phyloP scores from a whole-genome alignment of 2,113 vertebrate species.

The Prinia subflava region DNA sequence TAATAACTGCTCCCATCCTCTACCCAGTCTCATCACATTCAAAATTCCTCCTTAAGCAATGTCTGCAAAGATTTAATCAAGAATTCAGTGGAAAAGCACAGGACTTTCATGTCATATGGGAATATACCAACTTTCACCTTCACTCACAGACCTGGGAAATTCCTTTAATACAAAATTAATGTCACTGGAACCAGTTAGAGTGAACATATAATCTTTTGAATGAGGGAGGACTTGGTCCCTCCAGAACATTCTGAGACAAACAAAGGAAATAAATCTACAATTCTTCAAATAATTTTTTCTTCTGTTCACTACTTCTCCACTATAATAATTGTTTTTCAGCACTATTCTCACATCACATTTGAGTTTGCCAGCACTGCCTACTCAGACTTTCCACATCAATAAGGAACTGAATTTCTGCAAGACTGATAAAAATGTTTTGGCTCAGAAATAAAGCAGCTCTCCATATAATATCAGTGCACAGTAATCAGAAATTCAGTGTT shows the following conservation, averaged over 20 bases:
- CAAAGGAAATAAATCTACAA: background rate
- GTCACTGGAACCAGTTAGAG: background rate
- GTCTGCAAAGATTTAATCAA: background rate
- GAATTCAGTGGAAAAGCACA: background rate
- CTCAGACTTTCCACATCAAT: background rate
- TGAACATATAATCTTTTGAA: background rate
- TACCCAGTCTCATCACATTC: background rate
- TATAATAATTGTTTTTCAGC: constrained; percentile 2
- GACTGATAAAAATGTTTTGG: background rate
- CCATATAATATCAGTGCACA: background rate
- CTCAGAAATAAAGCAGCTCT: background rate
- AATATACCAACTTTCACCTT: background rate
- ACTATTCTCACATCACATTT: background rate
- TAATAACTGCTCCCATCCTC: background rate
- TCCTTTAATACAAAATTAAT: background rate
- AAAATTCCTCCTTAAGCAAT: background rate
- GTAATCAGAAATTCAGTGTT: background rate
- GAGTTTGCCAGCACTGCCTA: background rate
- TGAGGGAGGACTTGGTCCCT: background rate
- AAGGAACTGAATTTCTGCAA: background rate
- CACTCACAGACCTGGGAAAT: background rate
- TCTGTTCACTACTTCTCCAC: background rate
- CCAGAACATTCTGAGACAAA: background rate
- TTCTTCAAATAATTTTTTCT: background rate
- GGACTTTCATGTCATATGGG: background rate